Base-by-base conservation (phyloP, 2,113 vertebrate species). In the Syrmaticus mikado region DNA sequence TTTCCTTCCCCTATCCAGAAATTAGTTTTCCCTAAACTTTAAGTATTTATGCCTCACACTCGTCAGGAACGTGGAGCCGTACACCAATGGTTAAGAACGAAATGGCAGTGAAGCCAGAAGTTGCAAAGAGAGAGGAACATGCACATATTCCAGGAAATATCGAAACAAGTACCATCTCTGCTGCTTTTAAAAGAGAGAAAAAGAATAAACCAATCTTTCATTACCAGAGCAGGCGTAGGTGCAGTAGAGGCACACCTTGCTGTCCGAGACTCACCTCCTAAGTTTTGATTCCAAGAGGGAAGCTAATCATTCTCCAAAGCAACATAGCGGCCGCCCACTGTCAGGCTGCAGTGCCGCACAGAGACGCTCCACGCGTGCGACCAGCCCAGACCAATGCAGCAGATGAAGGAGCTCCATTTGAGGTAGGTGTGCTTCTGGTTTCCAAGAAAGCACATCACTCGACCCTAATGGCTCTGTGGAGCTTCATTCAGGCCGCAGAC, bases 401-500 rank as follows among this genome's bases (percentile, higher is more conserved):
- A 48, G 40, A 28, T 91, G 15, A 88, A 86, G 25, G 22, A 64
- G 52, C 28, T 87, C 5, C 13, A 41, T 25, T 74, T 38, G 16
- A 36, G 7, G 5, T 0, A 48, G 55, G 52, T 50, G 50, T 15
- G 36, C 52, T 50, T 38, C 80, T 20, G 34, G 9, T 18, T 27
- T 41, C 20, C 11, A 22, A 46, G 53, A 68, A 61, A 55, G 32
- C 41, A 53, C 2, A n/a, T 30, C 2, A 14, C 58, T 95, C 83
- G 71, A 62, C 38, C 43, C 25, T 34, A 53, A 76, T 55, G 91
- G 45, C 53, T 93, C 53, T 36, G n/a, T 45, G 10, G 13, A 92
- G 85, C 92, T 97, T 84, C 75, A 76, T 73, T 87, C 67, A 95
- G 84, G 85, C 89, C 64, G 64, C 70, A 64, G 52, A 52, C 62